These are phyloP conservation scores for Natrix natrix DNA, from an alignment of 2,797 vertebrate genomes.

Conservation along the genomic window DNA sequence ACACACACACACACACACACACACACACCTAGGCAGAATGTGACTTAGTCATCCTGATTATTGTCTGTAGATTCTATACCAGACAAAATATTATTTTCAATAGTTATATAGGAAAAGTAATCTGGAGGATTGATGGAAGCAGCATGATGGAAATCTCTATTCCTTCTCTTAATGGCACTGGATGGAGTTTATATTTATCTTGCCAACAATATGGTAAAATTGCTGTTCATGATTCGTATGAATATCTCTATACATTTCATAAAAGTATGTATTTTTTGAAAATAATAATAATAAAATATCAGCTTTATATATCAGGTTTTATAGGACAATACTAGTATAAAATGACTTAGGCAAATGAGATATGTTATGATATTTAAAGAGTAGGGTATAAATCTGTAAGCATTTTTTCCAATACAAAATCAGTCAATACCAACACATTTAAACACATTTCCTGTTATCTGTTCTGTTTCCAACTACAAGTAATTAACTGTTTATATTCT, in stretches of 20 bases:
- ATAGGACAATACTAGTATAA: neutral
- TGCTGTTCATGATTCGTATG: neutral
- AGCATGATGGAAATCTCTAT: neutral
- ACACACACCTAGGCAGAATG: neutral
- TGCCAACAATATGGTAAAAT: neutral
- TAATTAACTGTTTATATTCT: conserved; percentile 67
- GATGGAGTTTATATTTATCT: neutral
- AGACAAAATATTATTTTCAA: neutral
- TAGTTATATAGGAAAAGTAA: neutral
- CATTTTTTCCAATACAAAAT: conserved; percentile 21
- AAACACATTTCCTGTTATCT: conserved; percentile 58
- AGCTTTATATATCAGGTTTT: neutral
- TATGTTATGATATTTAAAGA: conserved; percentile 13
- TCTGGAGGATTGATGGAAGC: neutral
- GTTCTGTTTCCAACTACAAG: conserved; percentile 48
- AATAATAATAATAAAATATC: conserved; percentile 17
- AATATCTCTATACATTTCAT: neutral
- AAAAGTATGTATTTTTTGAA: neutral
- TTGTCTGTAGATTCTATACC: neutral
- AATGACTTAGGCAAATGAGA: neutral
- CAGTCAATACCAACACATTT: conserved; percentile 59
- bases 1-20: no score
- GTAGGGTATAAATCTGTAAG: conserved; percentile 19
- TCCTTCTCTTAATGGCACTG: neutral
- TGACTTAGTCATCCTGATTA: neutral